Conservation (phyloP, 30 jellyfish, hydroid and myxozoan species). For the Aurelia sp. region DNA sequence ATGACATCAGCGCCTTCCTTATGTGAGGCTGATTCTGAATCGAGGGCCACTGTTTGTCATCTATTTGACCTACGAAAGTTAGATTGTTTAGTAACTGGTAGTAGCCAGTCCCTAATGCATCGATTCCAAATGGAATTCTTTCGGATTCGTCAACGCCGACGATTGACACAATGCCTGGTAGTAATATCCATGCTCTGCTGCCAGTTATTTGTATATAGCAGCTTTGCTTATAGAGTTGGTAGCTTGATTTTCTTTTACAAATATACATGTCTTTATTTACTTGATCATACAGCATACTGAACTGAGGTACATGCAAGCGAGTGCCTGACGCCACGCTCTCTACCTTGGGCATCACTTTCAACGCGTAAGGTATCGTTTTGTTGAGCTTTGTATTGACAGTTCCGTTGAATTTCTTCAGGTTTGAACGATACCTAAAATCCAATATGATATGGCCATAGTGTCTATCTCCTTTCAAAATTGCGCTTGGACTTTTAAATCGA, state of each 20-base stretch:
- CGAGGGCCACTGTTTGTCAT: constrained; percentile 49
- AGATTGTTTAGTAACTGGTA: background rate
- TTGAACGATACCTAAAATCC: constrained; percentile 3
- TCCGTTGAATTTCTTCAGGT: constrained; percentile 9
- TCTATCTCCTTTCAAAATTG: background rate
- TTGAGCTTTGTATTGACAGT: background rate
- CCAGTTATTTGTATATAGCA: constrained; percentile 9
- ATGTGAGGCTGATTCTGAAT: constrained; percentile 27
- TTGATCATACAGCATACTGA: constrained; percentile 26
- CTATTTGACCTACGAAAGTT: background rate
- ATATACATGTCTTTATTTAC: constrained; percentile 17
- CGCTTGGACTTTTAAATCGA: background rate
- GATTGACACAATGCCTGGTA: constrained; percentile 11
- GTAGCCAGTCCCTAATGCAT: constrained; percentile 2
- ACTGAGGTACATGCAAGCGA: background rate
- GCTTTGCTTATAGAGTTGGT: background rate
- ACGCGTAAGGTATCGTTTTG: background rate
- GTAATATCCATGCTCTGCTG: background rate
- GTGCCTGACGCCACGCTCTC: background rate
- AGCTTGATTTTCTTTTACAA: constrained; percentile 4
- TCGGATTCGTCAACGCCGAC: constrained; percentile 11
- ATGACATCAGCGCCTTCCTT: constrained; percentile 22
- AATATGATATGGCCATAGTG: background rate
- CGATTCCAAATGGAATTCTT: background rate
- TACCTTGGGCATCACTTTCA: background rate